These are phyloP conservation scores for Diploscapter pachys DNA, from an alignment of 1,140 invertebrate species.

Conservation along the genomic window DNA sequence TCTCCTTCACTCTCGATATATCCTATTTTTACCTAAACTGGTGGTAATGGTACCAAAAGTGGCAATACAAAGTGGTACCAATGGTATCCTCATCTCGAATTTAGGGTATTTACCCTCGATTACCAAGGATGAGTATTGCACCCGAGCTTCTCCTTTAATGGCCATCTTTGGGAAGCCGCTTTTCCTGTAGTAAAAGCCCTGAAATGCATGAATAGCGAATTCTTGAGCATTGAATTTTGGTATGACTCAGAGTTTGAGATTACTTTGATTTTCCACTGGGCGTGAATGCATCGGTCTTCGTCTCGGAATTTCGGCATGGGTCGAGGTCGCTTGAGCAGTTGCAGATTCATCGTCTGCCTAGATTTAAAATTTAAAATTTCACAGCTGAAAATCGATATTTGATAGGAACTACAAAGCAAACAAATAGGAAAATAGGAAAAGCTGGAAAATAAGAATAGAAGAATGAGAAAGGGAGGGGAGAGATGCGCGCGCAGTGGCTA, in stretches of 20 bases:
- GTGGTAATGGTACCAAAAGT: background rate
- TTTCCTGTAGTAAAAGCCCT: conserved; percentile 30
- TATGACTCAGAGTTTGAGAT: background rate
- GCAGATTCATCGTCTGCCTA: conserved; percentile 28
- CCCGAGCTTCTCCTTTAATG: conserved; percentile 21
- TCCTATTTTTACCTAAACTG: conserved; percentile 24
- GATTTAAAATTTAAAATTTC: conserved; percentile 2
- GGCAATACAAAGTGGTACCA: conserved; percentile 11
- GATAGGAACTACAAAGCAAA: background rate
- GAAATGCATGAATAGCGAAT: background rate
- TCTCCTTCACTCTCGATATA: conserved; percentile 23
- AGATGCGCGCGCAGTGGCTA: too few species aligned
- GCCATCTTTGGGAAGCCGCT: conserved; percentile 20
- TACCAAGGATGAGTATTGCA: conserved; percentile 17
- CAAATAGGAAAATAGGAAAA: background rate
- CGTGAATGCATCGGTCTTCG: conserved; percentile 30
- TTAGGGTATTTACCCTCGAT: conserved; percentile 25
- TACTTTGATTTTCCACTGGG: conserved; percentile 31
- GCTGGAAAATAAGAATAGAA: background rate
- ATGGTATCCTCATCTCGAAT: conserved; percentile 19
- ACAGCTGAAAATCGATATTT: background rate
- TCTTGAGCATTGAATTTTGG: background rate
- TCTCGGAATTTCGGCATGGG: conserved; percentile 30
- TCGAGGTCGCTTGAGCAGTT: conserved; percentile 29
- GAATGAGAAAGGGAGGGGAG: too few species aligned